Base-by-base conservation (phyloP, 2,888 invertebrate species). In the Cosmia pyralina region DNA sequence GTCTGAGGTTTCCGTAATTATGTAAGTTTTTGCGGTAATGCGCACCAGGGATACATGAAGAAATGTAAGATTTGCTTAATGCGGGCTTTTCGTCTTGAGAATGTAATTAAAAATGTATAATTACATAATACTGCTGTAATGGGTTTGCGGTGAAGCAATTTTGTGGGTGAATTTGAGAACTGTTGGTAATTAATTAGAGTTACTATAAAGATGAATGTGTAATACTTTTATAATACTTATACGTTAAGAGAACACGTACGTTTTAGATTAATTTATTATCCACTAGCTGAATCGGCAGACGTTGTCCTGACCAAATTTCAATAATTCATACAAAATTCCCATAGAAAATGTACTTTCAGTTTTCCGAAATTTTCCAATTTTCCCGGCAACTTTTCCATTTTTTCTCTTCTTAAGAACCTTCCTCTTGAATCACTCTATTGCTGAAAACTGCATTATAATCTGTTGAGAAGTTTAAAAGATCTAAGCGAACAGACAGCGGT, bases 1-100 rank as follows among this genome's bases (percentile, higher is more conserved):
- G 70, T 57, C 68, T 75, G 74, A 46, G 75, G 72, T 76, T 75
- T 63, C 58, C 34, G 63, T 81, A 81, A 86, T 85, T 83, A 77
- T 71, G 57, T 77, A 85, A 85, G 87, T 85, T 85, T 83, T 83
- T 78, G 83, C 68, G 57, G 72, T 73, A 86, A 77, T 72, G 48
- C 73, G 60, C 83, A 72, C 85, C 34, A 76, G 87, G 81, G 87
- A 62, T 69, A 73, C 77, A 76, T 83, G 74, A 77, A 85, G 75
- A 74, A 81, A 75, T 78, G 72, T 78, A 75, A 74, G 78, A 77
- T 83, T 86, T 77, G 60, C 63, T 84, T 76, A 86, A 77, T 77
- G 78, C 46, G 58, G 59, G 62, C 44, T 79, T 73, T 63, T 65
- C 60, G 66, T 78, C 82, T 79, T 77, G 69, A 72, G 71, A 69